Base-by-base conservation (phyloP, 2,888 invertebrate species). In the Hydrotaea cyrtoneurina region DNA sequence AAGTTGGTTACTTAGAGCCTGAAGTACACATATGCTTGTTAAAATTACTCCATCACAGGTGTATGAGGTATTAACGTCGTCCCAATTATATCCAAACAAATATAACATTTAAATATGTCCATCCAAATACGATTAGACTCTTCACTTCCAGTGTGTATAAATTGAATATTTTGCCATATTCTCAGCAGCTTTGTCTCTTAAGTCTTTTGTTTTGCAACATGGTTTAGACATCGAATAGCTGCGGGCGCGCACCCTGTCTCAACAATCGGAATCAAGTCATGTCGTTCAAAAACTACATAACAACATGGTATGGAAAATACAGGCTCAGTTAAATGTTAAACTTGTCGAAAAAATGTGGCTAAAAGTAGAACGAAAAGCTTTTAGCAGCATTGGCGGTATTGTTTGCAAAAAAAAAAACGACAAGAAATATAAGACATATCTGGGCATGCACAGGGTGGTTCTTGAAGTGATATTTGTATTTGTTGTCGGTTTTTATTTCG, bases 151-250 rank as follows among this genome's bases (percentile, higher is more conserved):
- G n/a, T 7, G n/a, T 50, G 50, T n/a, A n/a, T n/a, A n/a, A 7
- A n/a, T 50, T 50, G 50, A 31, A 31, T 50, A 55, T 7, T 55
- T 19, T 55, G 55, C 21, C 55, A 55, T 55, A 21, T 55, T 1
- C 55, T 21, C 21, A 55, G 17, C 55, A 55, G 5, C 21, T 55
- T 55, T 55, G 21, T 55, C 8, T 4, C 55, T 55, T 55, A 55
- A 55, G 55, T 55, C 55, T 55, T 55, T 55, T 55, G 55, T 55
- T 55, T 55, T 13, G 21, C 55, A 55, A 55, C 55, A 55, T 23
- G 55, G 19, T 19, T 53, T 53, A 11, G n/a, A 19, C n/a, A 2
- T 53, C 19, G 19, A 7, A 13, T 43, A 43, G 5, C 4, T 36
- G 8, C 8, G 36, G 3, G 36, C 8, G 36, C n/a, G n/a, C n/a